phyloP scores from a whole-genome alignment of 2,113 vertebrate genomes.

The Oostethus manadensis region DNA sequence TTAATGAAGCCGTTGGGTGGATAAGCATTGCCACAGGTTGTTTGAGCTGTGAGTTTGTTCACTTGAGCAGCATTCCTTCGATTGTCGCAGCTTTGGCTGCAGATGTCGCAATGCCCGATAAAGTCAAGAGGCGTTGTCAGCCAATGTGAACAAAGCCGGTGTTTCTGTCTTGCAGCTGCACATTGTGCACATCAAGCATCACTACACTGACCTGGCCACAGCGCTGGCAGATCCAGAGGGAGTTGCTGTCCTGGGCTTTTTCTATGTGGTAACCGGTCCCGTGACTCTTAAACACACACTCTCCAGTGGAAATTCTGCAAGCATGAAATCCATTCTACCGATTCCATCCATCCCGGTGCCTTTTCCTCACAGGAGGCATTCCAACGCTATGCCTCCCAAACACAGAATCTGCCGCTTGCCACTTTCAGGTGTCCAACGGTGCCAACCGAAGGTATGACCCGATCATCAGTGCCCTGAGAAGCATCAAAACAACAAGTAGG shows the following conservation, averaged over 20 bases:
- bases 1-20: background rate
- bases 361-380: too few relatives aligned
- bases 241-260: conserved; percentile 84
- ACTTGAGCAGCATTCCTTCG: background rate
- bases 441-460: conserved; percentile 65
- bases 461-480: conserved; percentile 49
- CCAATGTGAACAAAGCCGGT: background rate
- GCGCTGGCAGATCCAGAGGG: conserved; percentile 57
- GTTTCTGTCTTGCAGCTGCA: conserved; percentile 75
- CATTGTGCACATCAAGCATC: conserved; percentile 80
- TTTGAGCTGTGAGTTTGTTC: background rate
- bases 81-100: background rate
- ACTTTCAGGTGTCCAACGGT: conserved; percentile 52
- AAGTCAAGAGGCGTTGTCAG: background rate
- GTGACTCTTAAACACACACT: background rate
- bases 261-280: conserved; percentile 74
- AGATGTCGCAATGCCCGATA: background rate
- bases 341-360: too few relatives aligned
- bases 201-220: conserved; percentile 7
- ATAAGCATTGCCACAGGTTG: background rate
- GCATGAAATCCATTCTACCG: background rate
- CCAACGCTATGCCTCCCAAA: too few relatives aligned
- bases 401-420: conserved; percentile 3
- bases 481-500: conserved; percentile 48
- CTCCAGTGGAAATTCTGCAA: background rate